phyloP scores from a whole-genome alignment of 2,888 invertebrate species.

The Melanostoma mellinum region DNA sequence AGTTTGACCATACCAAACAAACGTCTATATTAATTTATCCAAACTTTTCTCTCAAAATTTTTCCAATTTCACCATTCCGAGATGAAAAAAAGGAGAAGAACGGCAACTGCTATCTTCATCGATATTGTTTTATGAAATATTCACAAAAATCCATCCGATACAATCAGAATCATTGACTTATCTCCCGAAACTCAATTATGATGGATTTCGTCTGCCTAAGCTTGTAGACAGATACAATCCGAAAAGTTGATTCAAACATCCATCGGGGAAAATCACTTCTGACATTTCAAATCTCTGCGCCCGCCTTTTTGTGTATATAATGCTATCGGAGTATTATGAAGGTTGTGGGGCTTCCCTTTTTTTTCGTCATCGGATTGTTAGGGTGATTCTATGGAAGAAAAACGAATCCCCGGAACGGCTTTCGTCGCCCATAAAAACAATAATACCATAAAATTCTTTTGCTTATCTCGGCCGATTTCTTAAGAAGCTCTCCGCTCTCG shows the following conservation, averaged over 20 bases:
- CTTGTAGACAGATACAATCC: slow-evolving; percentile 39
- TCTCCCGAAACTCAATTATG: slow-evolving; percentile 59
- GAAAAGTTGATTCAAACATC: slow-evolving; percentile 65
- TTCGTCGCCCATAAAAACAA: slow-evolving; percentile 75
- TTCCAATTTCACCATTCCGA: too few relatives aligned
- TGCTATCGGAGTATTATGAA: not conserved
- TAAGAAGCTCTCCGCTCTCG: slow-evolving; percentile 37
- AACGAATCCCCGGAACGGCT: slow-evolving; percentile 58
- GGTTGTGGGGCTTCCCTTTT: not conserved
- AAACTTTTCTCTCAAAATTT: too few relatives aligned
- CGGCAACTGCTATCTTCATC: slow-evolving; percentile 1
- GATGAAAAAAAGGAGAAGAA: too few relatives aligned
- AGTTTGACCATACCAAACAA: too few relatives aligned
- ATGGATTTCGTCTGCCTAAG: slow-evolving; percentile 65
- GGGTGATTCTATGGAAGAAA: slow-evolving; percentile 43
- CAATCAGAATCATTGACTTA: slow-evolving; percentile 12
- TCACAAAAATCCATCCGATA: slow-evolving; percentile 38
- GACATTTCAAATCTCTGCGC: slow-evolving; percentile 65
- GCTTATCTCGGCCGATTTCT: slow-evolving; percentile 75
- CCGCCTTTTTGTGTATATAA: not conserved
- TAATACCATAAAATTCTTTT: slow-evolving; percentile 76
- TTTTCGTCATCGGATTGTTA: slow-evolving; percentile 18
- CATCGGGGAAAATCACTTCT: slow-evolving; percentile 68
- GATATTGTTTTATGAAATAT: slow-evolving; percentile 61
- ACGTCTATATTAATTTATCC: too few relatives aligned